These are phyloP conservation scores for Entelurus aequoreus DNA, from an alignment of 2,113 vertebrate species.

Conservation along the genomic window DNA sequence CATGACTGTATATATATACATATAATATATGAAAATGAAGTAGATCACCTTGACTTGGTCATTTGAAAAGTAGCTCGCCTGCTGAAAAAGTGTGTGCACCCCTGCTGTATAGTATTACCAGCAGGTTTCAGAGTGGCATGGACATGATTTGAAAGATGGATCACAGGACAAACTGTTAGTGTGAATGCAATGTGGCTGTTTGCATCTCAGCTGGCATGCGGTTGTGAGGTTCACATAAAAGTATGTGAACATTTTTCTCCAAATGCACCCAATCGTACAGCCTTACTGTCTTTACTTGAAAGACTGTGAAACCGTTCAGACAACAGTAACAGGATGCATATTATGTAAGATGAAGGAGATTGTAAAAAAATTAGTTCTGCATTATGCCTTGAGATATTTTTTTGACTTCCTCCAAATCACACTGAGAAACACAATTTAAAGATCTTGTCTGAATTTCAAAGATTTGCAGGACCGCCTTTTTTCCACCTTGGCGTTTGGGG, in stretches of 20 bases:
- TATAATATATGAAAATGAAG: no score
- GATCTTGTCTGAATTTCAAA: neutral
- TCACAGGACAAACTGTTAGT: conserved; percentile 8
- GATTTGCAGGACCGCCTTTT: conserved; percentile 7
- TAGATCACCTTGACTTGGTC: no score
- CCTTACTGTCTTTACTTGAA: neutral
- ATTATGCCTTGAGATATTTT: neutral
- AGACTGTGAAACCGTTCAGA: neutral
- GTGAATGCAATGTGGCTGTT: conserved; percentile 1
- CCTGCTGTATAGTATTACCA: conserved; percentile 26
- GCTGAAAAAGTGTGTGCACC: no score
- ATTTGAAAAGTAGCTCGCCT: no score
- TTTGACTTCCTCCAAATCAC: conserved; percentile 2
- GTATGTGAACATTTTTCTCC: neutral
- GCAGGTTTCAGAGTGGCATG: conserved; percentile 40
- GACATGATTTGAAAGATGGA: conserved; percentile 26
- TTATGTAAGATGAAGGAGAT: neutral
- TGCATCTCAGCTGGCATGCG: neutral
- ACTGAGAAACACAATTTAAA: neutral
- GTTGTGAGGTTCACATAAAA: neutral
- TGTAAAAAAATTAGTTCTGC: neutral
- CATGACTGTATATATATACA: no score
- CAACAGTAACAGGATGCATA: neutral
- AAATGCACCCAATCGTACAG: neutral
- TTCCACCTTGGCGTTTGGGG: conserved; percentile 51